Evolutionary conservation across 1,140 invertebrate genomes (phyloP), one percentile per base, ranked within the genome.

Genomic region (Drosophila ohnishii): DNA sequence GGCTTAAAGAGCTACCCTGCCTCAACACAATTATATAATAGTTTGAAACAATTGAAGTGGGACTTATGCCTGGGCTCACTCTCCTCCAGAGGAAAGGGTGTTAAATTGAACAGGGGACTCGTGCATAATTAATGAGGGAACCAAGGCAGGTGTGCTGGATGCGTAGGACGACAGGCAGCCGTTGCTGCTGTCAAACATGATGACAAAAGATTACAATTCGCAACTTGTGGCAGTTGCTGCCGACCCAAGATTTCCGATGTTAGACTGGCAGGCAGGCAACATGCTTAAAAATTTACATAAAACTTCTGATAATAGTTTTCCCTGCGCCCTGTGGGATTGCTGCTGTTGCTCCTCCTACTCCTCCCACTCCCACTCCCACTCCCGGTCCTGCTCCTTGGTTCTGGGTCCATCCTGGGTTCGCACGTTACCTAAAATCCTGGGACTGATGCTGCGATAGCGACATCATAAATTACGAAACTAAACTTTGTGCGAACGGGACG

Each of bases 51-150:
- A 34, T 59, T 71, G 51, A 13, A 50, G 25, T 50, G 16, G 44
- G 8, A 37, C 28, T 56, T 22, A 47, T 60, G 45, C 37, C 28
- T 25, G 14, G 39, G 13, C 56, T 16, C 47, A 39, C 34, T 28
- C 45, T 25, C n/a, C 35, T 19, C 40, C 55, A 22, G 42, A 51
- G 51, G 9, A 59, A 50, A 66, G 69, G 66, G 42, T 76, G 32
- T 37, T 16, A 57, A 63, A 82, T 76, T 48, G 40, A 74, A 62
- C 57, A 66, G 37, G 66, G 44, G 34, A 80, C 76, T 88, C 70
- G 61, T 88, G 85, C 80, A 88, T 88, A 88, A 89, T 89, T 88
- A 88, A 88, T 89, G 75, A 88, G 84, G 85, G 84, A 88, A 88
- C 79, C 66, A 16, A 48, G 77, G 75, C 84, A 88, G 84, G 84